Conservation (phyloP, 2,888 invertebrate genomes). For the Cryptosula pallasiana region DNA sequence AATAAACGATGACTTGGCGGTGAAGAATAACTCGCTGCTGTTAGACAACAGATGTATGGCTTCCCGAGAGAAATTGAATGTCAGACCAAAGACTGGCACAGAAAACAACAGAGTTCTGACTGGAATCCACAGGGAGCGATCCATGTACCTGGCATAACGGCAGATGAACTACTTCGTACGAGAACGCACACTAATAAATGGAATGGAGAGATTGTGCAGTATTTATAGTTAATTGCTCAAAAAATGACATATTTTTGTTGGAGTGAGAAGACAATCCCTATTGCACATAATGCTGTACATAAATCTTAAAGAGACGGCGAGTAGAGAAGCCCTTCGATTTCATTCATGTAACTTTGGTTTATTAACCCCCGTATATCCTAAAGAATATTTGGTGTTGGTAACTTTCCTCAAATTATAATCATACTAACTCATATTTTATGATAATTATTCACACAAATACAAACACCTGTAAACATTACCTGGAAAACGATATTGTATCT, state of each 20-base stretch:
- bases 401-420: too few species aligned
- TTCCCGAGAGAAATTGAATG: conserved; percentile 46
- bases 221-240: neutral
- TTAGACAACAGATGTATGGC: conserved; percentile 51
- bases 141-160: conserved; percentile 30
- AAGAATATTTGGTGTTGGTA: too few species aligned
- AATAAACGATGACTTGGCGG: conserved; percentile 51
- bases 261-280: too few species aligned
- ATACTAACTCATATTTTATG: too few species aligned
- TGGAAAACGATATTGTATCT: too few species aligned
- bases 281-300: too few species aligned
- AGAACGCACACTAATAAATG: neutral
- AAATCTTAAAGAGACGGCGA: too few species aligned
- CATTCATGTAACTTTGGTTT: too few species aligned
- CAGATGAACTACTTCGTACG: neutral
- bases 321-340: too few species aligned
- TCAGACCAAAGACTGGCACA: conserved; percentile 37
- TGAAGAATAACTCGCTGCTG: conserved; percentile 51
- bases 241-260: neutral
- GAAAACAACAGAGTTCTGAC: conserved; percentile 45
- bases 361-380: too few species aligned
- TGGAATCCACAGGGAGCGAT: conserved; percentile 44
- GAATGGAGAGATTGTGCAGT: neutral
- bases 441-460: too few species aligned
- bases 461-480: too few species aligned